These are phyloP conservation scores for Rhyacichthys aspro DNA, from an alignment of 2,797 vertebrate species.

Conservation along the genomic window DNA sequence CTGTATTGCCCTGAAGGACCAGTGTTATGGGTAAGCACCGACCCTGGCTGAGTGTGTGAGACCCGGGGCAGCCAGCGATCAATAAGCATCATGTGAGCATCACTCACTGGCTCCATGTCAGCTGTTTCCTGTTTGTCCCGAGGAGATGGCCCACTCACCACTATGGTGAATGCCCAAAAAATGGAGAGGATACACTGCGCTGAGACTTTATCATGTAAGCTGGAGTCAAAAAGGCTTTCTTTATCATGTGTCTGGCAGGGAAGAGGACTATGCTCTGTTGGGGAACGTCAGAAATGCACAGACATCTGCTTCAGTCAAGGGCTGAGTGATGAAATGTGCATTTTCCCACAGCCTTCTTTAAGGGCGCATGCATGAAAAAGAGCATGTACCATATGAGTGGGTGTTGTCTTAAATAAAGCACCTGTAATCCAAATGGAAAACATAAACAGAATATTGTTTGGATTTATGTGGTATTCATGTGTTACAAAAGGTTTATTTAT, in stretches of 20 bases:
- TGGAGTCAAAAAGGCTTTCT: constrained; percentile 32
- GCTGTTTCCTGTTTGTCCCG: constrained; percentile 71
- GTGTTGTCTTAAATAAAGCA: constrained; percentile 20
- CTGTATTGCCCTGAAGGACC: constrained; percentile 56
- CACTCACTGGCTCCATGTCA: constrained; percentile 69
- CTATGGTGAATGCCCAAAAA: constrained; percentile 36
- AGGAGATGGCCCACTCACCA: constrained; percentile 52
- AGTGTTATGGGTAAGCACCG: constrained; percentile 47
- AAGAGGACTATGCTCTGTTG: constrained; percentile 10
- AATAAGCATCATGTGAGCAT: constrained; percentile 79
- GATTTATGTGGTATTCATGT: constrained; percentile 11
- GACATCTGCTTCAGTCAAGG: constrained; percentile 73
- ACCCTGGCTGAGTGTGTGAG: constrained; percentile 50
- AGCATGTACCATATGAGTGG: constrained; percentile 16
- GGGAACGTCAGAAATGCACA: constrained; percentile 73
- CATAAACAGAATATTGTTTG: constrained; percentile 6
- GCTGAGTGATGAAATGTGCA: constrained; percentile 69
- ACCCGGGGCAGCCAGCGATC: constrained; percentile 63
- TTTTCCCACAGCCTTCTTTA: constrained; percentile 46
- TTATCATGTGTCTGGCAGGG: constrained; percentile 36
- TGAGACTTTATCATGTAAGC: constrained; percentile 30
- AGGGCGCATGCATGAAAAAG: constrained; percentile 30
- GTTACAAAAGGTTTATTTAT: constrained; percentile 18
- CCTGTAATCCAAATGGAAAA: constrained; percentile 22
- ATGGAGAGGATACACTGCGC: constrained; percentile 34